Evolutionary conservation across 1,140 invertebrate genomes (phyloP).

Genomic region (Drosophila navojoa): DNA sequence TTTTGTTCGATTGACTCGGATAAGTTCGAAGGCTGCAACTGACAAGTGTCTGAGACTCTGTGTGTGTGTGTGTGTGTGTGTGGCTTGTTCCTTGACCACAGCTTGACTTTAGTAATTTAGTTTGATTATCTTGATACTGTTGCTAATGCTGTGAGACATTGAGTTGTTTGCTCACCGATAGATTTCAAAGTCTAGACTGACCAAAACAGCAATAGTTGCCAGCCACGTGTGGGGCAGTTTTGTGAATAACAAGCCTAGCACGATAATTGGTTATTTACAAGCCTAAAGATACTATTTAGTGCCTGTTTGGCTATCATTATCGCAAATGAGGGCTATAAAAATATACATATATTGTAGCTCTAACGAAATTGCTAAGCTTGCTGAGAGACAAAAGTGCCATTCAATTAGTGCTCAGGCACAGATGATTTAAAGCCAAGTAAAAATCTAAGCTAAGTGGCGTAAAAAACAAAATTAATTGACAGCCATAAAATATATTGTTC

Average conservation of each 20-base stretch:
- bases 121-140: conserved; percentile 19
- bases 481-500: no score
- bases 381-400: no score
- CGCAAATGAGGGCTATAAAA: no score
- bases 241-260: neutral
- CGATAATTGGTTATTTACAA: neutral
- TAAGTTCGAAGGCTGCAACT: conserved; percentile 8
- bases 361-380: no score
- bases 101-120: conserved; percentile 27
- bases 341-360: no score
- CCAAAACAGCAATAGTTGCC: neutral
- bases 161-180: neutral
- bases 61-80: no score
- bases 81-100: neutral
- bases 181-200: conserved; percentile 9
- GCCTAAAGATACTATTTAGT: neutral
- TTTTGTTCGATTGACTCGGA: conserved; percentile 23
- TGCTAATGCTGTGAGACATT: conserved; percentile 15
- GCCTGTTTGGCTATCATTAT: neutral
- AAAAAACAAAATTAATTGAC: no score
- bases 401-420: no score
- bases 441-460: no score
- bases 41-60: neutral
- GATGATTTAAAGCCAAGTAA: no score
- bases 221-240: neutral